Evolutionary conservation across 2,888 invertebrate genomes (phyloP), one percentile per base, ranked within the genome.

Genomic region (Bruchidius siliquastri): DNA sequence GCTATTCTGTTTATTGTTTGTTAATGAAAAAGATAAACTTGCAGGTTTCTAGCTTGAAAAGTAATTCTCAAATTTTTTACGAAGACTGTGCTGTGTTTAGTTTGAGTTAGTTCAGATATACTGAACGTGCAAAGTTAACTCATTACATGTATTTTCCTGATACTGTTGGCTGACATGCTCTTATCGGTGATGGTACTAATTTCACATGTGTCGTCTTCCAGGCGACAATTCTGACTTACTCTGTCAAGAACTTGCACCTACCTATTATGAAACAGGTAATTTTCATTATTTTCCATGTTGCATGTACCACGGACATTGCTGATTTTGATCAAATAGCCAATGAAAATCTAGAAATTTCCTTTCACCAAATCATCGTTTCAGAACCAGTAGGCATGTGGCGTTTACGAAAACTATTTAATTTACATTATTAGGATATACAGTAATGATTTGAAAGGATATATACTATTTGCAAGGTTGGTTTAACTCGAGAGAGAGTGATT

Each of bases 151-250:
- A n/a, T n/a, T n/a, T n/a, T n/a, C n/a, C 49, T 13, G 49, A 49
- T 49, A 49, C 49, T 49, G 49, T 49, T 49, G 49, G 49, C 49
- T 49, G 49, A 49, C 18, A 49, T 49, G 13, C 49, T 49, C 18
- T 13, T 49, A 20, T 69, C 68, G 49, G 71, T 72, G 74, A 72
- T 20, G 26, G 73, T 26, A 74, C 74, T 79, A 74, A 77, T 79
- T 76, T 77, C 75, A 75, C 75, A 74, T 76, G 80, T 76, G 77
- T 76, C 75, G 78, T 79, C 77, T 81, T 81, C 78, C 86, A 90
- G 90, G 89, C 84, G 89, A 89, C 82, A 89, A 89, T 84, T 87
- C 89, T 80, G 89, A 90, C 83, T 87, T 89, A 79, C 87, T 89
- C 74, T 88, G 88, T 84, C 88, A 89, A 86, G 88, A 89, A 86